Percentiles rank a stretch among this genome's conserved stretches.
Conservation (phyloP, 1,140 invertebrate genomes). For the Microplitis mediator region DNA sequence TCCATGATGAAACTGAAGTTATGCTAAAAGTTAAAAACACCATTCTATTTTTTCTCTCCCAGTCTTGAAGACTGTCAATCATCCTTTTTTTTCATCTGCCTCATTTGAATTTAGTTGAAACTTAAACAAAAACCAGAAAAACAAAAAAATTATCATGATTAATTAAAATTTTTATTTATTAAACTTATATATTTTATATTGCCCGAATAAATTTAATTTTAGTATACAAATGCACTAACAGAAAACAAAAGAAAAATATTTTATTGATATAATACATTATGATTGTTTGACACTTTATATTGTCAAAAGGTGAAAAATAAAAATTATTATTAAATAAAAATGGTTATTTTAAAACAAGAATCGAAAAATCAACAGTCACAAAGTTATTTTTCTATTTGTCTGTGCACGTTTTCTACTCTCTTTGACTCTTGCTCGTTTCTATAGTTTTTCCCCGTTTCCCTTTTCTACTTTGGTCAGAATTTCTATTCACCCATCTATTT, state of each 20-base stretch:
- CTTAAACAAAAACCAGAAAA: background rate
- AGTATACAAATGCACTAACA: too few species aligned
- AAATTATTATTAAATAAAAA: background rate
- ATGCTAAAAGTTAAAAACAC: background rate
- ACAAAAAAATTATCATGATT: too few species aligned
- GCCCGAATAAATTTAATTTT: too few species aligned
- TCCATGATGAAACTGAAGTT: slow-evolving; percentile 3
- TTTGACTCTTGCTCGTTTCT: background rate
- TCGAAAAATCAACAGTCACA: background rate
- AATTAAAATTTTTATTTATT: too few species aligned
- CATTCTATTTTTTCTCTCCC: slow-evolving; percentile 11
- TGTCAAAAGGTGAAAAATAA: background rate
- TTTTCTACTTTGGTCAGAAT: background rate
- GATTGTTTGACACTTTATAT: too few species aligned
- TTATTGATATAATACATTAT: too few species aligned
- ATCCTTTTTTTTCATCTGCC: background rate
- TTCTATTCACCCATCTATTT: slow-evolving; percentile 12
- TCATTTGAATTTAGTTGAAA: slow-evolving; percentile 5
- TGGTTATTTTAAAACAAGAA: background rate
- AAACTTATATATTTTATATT: too few species aligned
- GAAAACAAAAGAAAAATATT: too few species aligned
- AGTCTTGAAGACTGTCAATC: slow-evolving; percentile 10
- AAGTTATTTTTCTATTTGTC: slow-evolving; percentile 5
- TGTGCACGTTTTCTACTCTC: background rate
- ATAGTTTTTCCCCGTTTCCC: background rate